Evolutionary conservation across 2,888 invertebrate species (phyloP), one percentile per base, ranked within the genome.

Genomic region (Thecocarcelia acutangulata): DNA sequence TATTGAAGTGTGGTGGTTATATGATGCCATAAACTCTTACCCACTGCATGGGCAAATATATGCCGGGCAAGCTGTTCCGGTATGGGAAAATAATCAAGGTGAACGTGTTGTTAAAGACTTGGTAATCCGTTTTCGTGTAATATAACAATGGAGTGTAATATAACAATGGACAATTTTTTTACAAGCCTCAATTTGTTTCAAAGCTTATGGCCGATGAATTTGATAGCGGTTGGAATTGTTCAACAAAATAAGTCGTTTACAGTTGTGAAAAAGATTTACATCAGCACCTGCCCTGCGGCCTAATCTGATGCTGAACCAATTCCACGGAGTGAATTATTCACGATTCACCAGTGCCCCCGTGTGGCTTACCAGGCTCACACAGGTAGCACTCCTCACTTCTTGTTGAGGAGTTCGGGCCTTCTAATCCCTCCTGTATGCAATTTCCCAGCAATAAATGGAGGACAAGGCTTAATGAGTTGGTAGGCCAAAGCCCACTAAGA

Each of bases 111-210:
- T 74, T 1, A 44, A 15, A 42, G 56, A 78, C 3, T 21, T 21
- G 12, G 21, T 17, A 48, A 50, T n/a, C n/a, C n/a, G n/a, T n/a
- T n/a, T n/a, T n/a, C n/a, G n/a, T 1, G 15, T 2, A 24, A 63
- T 56, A 24, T 77, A 3, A 56, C 28, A 40, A 64, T 63, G 50
- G 77, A 70, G 33, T 24, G 24, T 24, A 24, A 3, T 24, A 5
- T 5, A 5, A 24, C 24, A 77, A 70, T 48, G 63, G 24, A 24
- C 24, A 77, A 70, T 48, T 70, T 48, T 37, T 77, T 77, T 48
- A 69, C 61, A 56, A 28, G 33, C 17, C 46, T 46, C 9, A 46
- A 15, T 5, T 17, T 46, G 15, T 17, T 17, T 3, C 46, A 46
- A 17, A 46, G 17, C 15, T 46, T 46, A 9, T 3, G 12, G 44